These are phyloP conservation scores for Heliconius ethilla DNA, from an alignment of 2,888 invertebrate genomes.

Conservation along the genomic window DNA sequence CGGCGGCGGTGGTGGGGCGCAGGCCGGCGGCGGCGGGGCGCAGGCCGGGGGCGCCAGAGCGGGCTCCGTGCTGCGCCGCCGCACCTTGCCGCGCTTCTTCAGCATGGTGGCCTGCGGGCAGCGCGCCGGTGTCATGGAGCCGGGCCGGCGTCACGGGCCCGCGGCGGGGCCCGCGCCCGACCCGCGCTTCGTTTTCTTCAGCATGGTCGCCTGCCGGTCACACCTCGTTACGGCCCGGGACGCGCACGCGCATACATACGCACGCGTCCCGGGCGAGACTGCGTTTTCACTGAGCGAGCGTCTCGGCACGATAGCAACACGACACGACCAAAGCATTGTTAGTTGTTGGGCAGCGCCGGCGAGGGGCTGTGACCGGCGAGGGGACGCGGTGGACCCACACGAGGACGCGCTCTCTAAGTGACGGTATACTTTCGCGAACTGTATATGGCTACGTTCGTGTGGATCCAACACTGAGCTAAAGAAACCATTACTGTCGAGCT, in stretches of 20 bases:
- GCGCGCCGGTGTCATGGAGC: slow-evolving; percentile 56
- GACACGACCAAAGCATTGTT: slow-evolving; percentile 50
- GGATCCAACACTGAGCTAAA: slow-evolving; percentile 35
- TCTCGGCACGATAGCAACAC: slow-evolving; percentile 45
- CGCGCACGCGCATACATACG: background rate
- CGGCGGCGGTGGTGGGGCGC: slow-evolving; percentile 41
- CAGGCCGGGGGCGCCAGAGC: slow-evolving; percentile 64
- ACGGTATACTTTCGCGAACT: slow-evolving; percentile 19
- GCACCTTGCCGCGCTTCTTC: slow-evolving; percentile 99
- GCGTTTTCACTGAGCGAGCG: slow-evolving; percentile 51
- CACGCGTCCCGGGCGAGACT: slow-evolving; percentile 46
- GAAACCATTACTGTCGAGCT: slow-evolving; percentile 34
- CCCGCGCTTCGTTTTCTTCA: slow-evolving; percentile 99
- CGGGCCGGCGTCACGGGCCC: slow-evolving; percentile 64
- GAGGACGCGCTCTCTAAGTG: slow-evolving; percentile 34
- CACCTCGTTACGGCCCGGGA: slow-evolving; percentile 47
- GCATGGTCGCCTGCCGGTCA: slow-evolving; percentile 96
- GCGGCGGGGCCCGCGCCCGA: slow-evolving; percentile 87
- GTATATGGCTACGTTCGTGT: slow-evolving; percentile 36
- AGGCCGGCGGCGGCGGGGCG: slow-evolving; percentile 64
- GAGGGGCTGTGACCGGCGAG: slow-evolving; percentile 50
- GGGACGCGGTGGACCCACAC: slow-evolving; percentile 44
- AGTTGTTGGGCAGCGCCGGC: slow-evolving; percentile 47
- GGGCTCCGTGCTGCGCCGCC: slow-evolving; percentile 96
- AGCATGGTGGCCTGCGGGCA: slow-evolving; percentile 98